Base-by-base conservation (phyloP, 2,113 vertebrate genomes). In the Pseudolaguvia tuberculata region DNA sequence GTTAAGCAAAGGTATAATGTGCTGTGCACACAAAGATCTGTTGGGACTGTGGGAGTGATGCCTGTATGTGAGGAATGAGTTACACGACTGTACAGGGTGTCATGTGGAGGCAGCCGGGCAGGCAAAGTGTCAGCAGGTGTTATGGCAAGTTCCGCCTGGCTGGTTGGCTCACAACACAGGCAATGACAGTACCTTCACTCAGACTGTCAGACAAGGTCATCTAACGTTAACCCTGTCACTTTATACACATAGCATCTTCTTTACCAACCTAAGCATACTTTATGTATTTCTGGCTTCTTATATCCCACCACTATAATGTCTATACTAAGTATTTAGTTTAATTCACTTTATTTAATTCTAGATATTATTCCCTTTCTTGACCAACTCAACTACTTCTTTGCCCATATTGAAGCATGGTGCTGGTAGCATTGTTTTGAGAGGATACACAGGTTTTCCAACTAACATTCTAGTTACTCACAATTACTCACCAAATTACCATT, bases 111-210 rank as follows among this genome's bases (percentile, higher is more conserved):
- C 84, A 84, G 80, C 73, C 78, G 79, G 77, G 78, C 68, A 76
- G 77, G 42, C 21, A 72, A 81, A 80, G 84, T 88, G 89, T 88
- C 88, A 88, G 84, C 83, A 88, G 88, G 89, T 88, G 86, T 80
- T 65, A 58, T 75, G 70, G 83, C 74, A 70, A 82, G 88, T 89
- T 83, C 86, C 85, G 87, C 87, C 87, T 89, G 88, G 86, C 82
- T 81, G 83, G 70, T 80, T 81, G 83, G 72, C 14, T 81, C 53
- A 51, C 56, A 62, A 76, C 81, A 66, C 86, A 85, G 86, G 81
- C 80, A 78, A 78, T 85, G 87, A 89, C 88, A 86, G 85, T 77
- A 70, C 79, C 87, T 88, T 90, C 89, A 88, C 79, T 89, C 88
- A 89, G 63, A 78, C 87, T 87, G 88, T 89, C 89, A 88, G 79